A percentile compares a stretch with the other conserved stretches of the same genome.
Conservation (phyloP, 2,113 vertebrate genomes). For the Hemiscyllium ocellatum region DNA sequence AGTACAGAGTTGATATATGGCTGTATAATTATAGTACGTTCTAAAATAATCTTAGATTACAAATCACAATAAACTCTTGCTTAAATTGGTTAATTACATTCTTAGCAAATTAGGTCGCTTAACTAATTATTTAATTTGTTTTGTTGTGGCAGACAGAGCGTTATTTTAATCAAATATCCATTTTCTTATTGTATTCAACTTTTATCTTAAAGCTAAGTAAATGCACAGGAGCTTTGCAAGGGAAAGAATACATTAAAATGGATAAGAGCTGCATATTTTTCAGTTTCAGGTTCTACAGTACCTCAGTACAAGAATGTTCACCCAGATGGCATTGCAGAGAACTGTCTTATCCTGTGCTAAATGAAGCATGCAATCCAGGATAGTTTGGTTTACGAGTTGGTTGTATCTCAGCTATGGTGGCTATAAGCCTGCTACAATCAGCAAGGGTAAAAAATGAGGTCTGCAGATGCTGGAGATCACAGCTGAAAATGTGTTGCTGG, state of each 20-base stretch:
- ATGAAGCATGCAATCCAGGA: neutral
- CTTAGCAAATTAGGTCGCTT: neutral
- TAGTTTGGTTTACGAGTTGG: neutral
- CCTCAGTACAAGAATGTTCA: neutral
- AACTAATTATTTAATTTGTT: neutral
- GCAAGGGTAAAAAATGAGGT: too few species aligned
- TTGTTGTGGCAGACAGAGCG: neutral
- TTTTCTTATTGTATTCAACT: too few species aligned
- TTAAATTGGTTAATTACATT: neutral
- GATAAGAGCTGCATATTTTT: neutral
- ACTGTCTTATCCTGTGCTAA: neutral
- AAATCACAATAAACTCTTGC: neutral
- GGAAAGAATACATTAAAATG: neutral
- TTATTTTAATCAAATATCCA: too few species aligned
- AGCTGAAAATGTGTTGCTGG: too few species aligned
- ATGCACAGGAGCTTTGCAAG: neutral
- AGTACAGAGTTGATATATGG: neutral
- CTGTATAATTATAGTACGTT: neutral
- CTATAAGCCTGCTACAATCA: neutral
- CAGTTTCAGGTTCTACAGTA: neutral
- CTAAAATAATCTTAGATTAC: neutral
- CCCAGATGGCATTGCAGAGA: neutral
- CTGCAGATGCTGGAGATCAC: too few species aligned
- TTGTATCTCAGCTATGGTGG: neutral
- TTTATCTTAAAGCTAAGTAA: neutral